Evolutionary conservation across 2,888 invertebrate species (phyloP).

Genomic region (Boloria euphrosyne): DNA sequence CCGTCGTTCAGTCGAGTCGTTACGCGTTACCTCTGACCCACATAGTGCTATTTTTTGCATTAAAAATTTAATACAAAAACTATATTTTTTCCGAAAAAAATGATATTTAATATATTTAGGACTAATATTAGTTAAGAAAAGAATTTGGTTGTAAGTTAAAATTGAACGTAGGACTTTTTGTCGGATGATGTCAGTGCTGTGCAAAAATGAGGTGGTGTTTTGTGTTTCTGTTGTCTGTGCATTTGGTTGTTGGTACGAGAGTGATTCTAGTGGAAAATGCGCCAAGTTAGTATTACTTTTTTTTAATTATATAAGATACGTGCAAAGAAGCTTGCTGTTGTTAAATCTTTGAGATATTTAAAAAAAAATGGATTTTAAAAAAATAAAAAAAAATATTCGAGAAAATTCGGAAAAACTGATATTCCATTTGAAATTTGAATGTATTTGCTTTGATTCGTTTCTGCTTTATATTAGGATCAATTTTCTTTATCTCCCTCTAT

Average conservation of each 20-base stretch:
- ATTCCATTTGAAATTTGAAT: too few relatives aligned
- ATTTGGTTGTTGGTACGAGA: conserved; percentile 58
- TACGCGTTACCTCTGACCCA: conserved; percentile 70
- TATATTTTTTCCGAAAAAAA: conserved; percentile 8
- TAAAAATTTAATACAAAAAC: conserved; percentile 37
- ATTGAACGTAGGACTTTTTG: conserved; percentile 12
- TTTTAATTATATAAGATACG: neutral
- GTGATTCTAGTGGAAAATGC: conserved; percentile 78
- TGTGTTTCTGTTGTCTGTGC: conserved; percentile 57
- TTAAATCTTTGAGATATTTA: too few relatives aligned
- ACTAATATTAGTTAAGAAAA: conserved; percentile 10
- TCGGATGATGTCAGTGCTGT: conserved; percentile 46
- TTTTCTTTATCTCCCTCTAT: too few relatives aligned
- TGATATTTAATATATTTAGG: conserved; percentile 10
- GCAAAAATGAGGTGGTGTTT: conserved; percentile 67
- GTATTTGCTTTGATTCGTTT: too few relatives aligned
- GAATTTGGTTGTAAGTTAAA: neutral
- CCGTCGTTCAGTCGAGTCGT: conserved; percentile 68
- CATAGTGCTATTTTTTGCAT: conserved; percentile 36
- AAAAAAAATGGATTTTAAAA: neutral
- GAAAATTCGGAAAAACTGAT: too few relatives aligned
- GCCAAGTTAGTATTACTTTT: conserved; percentile 64
- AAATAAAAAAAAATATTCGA: too few relatives aligned
- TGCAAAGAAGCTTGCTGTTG: too few relatives aligned
- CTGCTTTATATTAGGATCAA: too few relatives aligned